Base-by-base conservation (phyloP, 2,113 vertebrate genomes). In the Sorex araneus region DNA sequence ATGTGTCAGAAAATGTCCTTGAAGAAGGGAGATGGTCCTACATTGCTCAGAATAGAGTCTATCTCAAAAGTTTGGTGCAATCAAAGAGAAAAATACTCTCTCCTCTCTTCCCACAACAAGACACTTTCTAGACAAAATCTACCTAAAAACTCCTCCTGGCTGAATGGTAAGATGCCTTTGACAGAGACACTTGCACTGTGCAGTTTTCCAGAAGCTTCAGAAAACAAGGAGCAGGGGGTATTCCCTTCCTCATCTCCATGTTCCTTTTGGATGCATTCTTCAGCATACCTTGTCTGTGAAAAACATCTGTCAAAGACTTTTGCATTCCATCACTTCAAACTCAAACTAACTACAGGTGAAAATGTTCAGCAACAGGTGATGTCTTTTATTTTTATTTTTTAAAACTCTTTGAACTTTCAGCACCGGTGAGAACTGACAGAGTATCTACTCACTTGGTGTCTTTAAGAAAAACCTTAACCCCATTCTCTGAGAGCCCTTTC, bases 181-280 rank as follows among this genome's bases (percentile, higher is more conserved):
- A 69, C n/a, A 34, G 0, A 32, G 71, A 32, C 21, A 47, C 21
- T 47, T 80, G 86, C 67, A 6, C 18, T 27, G 57, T 63, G 66
- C 82, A 11, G 50, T 66, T 90, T 73, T 43, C 13, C 82, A 81
- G 88, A 93, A 79, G 32, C 28, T 93, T 89, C 73, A 84, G 70
- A 89, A 91, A 82, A 87, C 40, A 67, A 47, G 13, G 6, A 40
- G 81, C 80, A 84, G 23, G 9, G 12, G 25, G 32, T 28, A 54
- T 3, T 76, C 9, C 87, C 64, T 0, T 23, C n/a, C 57, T 34
- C 15, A 18, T 16, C 30, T 70, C 43, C 11, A 32, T 1, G 18
- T 4, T 21, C 19, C 70, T 69, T 63, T 28, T 50, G 23, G 8
- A 75, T 25, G 19, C 3, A 3, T 28, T 5, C 84, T 40, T 50